Base-by-base conservation (phyloP, 1,140 invertebrate species). In the Chrysoperla carnea region DNA sequence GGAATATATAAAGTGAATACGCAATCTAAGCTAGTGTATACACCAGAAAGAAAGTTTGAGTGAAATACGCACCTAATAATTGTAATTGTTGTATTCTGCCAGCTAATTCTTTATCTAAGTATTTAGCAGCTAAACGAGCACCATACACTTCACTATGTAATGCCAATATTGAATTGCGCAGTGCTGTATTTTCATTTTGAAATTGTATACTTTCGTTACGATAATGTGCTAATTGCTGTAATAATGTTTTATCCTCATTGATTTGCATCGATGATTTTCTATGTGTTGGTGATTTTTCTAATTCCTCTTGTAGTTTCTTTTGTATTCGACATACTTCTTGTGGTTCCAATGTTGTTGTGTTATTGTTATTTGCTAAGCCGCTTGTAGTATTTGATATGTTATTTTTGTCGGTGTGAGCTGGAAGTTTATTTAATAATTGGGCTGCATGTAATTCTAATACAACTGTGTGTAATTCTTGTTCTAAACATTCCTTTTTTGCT, bases 51-150 rank as follows among this genome's bases (percentile, higher is more conserved):
- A n/a, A n/a, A n/a, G n/a, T n/a, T n/a, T n/a, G n/a, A n/a, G n/a
- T n/a, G n/a, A n/a, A n/a, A 39, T 71, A 39, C 9, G 69, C 68
- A 48, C 47, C 75, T 33, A 88, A 62, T n/a, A 90, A 59, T 59
- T 90, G 85, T 48, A 90, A 71, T 58, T 89, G 85, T 55, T 89
- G 85, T 59, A 89, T 88, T 51, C 85, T 73, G 40, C 84, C 84
- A 17, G 84, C 83, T 28, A 89, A 56, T 59, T 88, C 84, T 59
- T 89, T 89, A 54, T 89, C 84, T 40, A 89, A 62, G 60, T 89
- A 89, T 57, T 84, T 84, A 9, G 84, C 82, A 12, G 84, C 83
- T 41, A 90, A 61, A 51, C 81, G 72, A 11, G 84, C 81, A 36
- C 82, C 84, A 57, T 80, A 87, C 0, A 89, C 73, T 63, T 90